Percentiles rank a stretch among this genome's conserved stretches.
These are phyloP conservation scores for Lasioglossum villosulum DNA, from an alignment of 2,888 invertebrate species.

Conservation along the genomic window DNA sequence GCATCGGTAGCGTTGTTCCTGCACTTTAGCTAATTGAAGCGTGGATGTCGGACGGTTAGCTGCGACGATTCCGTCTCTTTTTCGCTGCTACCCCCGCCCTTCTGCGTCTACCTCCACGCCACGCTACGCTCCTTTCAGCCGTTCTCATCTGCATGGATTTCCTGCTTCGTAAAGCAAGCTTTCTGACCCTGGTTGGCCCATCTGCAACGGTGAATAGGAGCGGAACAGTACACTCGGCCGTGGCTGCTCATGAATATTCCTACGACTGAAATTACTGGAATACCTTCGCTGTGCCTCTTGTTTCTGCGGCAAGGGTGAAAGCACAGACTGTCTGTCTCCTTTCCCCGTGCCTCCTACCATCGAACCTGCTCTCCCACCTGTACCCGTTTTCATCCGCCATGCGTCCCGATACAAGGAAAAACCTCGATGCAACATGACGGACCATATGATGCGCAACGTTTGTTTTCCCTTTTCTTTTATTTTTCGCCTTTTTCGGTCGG, in stretches of 20 bases:
- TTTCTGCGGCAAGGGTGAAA: constrained; percentile 60
- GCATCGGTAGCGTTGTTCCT: constrained; percentile 59
- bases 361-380: constrained; percentile 22
- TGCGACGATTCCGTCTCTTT: constrained; percentile 39
- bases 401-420: constrained; percentile 17
- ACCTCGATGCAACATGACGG: background rate
- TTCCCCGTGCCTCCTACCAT: constrained; percentile 18
- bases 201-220: constrained; percentile 76
- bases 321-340: constrained; percentile 39
- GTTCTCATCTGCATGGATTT: constrained; percentile 81
- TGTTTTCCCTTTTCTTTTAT: background rate
- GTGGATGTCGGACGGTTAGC: constrained; percentile 74
- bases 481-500: background rate
- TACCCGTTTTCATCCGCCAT: background rate
- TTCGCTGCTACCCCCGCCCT: constrained; percentile 26
- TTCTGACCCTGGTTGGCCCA: constrained; percentile 74
- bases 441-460: background rate
- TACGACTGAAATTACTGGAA: constrained; percentile 79
- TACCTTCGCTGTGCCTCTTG: constrained; percentile 76
- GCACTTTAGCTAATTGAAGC: constrained; percentile 82
- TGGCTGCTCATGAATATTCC: constrained; percentile 82
- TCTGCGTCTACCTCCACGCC: background rate
- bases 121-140: constrained; percentile 36
- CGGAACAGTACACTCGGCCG: constrained; percentile 73
- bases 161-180: constrained; percentile 79